Evolutionary conservation across 2,113 vertebrate genomes (phyloP), one percentile per base, ranked within the genome.

Genomic region (Phycodurus eques): DNA sequence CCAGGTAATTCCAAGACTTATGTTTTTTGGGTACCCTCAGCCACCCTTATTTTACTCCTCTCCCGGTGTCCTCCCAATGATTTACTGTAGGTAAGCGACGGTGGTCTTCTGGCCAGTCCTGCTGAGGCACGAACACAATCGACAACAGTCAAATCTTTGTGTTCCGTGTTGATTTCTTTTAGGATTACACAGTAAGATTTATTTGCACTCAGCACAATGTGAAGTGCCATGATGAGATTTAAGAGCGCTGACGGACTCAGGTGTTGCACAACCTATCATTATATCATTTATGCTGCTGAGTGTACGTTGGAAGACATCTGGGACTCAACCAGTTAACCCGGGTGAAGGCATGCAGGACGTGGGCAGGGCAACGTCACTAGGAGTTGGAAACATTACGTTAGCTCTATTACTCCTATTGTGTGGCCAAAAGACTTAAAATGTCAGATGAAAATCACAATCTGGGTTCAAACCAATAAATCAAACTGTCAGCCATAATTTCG

Each of bases 221-320:
- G 59, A 68, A 75, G 56, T 3, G 5, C 19, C 65, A 54, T 51
- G 75, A 6, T 67, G 66, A 63, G 76, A 79, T 77, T 82, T 60
- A 80, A 80, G 72, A 47, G 67, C 77, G 77, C 82, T 73, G 74
- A 60, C 68, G 70, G 65, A 71, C 71, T 71, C 72, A 83, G 66
- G 80, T 72, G 80, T 64, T 71, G 78, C 87, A 78, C 59, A 85
- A 80, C 78, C 85, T 75, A 77, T 89, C 71, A 83, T 85, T 84
- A 77, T 66, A 70, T 51, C 14, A 17, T 81, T 75, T 72, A 71
- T n/a, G 62, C 63, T 63, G 35, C 59, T 71, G 59, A 73, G 27
- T 31, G 33, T 35, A 79, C 65, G 80, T 80, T 71, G 72, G 11
- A 85, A 71, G 72, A 74, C 78, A 73, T 75, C 60, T 78, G 77